These are phyloP conservation scores for Metallyticus violacea DNA, from an alignment of 2,888 invertebrate species.

Conservation along the genomic window DNA sequence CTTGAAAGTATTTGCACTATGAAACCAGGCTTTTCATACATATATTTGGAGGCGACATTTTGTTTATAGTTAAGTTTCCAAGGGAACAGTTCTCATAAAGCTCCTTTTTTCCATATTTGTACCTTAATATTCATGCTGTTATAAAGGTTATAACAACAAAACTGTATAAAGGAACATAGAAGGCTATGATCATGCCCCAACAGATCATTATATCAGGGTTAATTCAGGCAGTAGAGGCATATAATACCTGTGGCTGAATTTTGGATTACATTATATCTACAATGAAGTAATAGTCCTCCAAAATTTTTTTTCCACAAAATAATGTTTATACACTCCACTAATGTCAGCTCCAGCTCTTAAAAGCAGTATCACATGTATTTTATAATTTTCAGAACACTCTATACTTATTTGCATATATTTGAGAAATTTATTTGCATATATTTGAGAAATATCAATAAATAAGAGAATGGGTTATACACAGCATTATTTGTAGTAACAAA, in stretches of 20 bases:
- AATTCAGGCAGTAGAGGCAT: background rate
- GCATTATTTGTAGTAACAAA: too few species aligned
- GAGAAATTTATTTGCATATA: background rate
- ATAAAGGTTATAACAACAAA: background rate
- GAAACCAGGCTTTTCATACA: background rate
- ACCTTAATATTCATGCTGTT: background rate
- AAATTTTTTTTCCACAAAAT: background rate
- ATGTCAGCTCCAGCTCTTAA: background rate
- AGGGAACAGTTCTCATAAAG: background rate
- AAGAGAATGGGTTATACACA: background rate
- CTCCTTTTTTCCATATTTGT: background rate
- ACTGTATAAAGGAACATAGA: background rate
- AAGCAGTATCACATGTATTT: background rate
- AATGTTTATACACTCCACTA: background rate
- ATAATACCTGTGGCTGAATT: background rate
- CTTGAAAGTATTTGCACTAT: too few species aligned
- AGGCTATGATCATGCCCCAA: background rate
- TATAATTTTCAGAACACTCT: background rate
- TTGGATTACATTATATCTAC: background rate
- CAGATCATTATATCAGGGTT: background rate
- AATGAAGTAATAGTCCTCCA: background rate
- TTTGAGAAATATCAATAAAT: background rate
- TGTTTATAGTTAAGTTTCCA: background rate
- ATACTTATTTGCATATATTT: background rate
- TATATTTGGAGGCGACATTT: background rate